Evolutionary conservation across 2,113 vertebrate species (phyloP).

Genomic region (Sula dactylatra): DNA sequence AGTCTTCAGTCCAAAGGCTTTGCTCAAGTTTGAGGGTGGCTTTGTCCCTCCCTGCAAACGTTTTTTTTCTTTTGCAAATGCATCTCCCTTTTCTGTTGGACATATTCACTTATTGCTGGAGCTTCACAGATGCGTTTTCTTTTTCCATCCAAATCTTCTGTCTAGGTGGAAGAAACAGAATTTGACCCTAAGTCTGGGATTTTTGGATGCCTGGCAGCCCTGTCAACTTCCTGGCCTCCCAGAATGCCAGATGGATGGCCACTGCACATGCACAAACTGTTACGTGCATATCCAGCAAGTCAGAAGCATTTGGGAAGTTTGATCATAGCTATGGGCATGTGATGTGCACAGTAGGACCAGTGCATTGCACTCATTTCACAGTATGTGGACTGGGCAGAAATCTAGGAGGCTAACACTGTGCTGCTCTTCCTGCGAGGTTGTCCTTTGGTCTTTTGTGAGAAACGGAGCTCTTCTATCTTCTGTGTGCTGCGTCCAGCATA

Average conservation of each 20-base stretch:
- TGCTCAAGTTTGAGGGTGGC: background rate
- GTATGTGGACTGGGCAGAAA: background rate
- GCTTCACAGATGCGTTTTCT: background rate
- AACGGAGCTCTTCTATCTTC: background rate
- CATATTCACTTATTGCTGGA: background rate
- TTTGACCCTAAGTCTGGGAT: background rate
- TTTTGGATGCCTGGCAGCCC: background rate
- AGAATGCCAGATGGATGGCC: background rate
- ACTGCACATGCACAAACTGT: background rate
- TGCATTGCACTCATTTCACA: background rate
- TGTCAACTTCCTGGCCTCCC: background rate
- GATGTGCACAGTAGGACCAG: background rate
- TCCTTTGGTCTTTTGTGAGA: background rate
- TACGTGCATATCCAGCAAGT: background rate
- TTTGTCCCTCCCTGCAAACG: background rate
- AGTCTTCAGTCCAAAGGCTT: background rate
- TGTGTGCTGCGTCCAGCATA: background rate
- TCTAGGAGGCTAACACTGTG: background rate
- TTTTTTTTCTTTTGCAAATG: background rate
- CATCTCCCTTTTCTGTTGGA: background rate
- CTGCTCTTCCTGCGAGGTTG: background rate
- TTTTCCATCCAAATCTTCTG: background rate
- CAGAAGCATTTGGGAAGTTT: background rate
- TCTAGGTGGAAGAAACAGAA: background rate
- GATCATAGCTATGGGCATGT: background rate